Evolutionary conservation across 2,113 vertebrate genomes (phyloP), one percentile per base, ranked within the genome.

Genomic region (Anoplopoma fimbria): DNA sequence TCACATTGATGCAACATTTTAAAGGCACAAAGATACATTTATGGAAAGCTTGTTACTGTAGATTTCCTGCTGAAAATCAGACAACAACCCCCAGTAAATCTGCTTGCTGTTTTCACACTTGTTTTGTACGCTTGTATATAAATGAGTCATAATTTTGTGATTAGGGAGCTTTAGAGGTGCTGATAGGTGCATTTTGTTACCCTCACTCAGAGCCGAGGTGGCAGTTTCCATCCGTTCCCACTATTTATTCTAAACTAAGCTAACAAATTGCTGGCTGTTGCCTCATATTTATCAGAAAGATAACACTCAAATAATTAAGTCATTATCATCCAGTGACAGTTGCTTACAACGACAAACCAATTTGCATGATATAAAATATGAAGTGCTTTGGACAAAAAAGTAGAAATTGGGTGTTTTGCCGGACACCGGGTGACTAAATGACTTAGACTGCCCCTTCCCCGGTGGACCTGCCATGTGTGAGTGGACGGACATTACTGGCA

Each of bases 401-500:
- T 64, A 6, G n/a, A 45, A 77, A 47, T 4, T 25, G 6, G 25
- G 36, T 78, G n/a, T 45, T 72, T 83, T 65, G 33, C 47, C 70
- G 71, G 19, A 77, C 38, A 82, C 45, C 69, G 86, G 79, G 68
- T 83, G 84, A 87, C 65, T 72, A 42, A 73, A 57, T 58, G 81
- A 78, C 70, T 60, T 40, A 10, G 38, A n/a, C n/a, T 72, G 51
- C 51, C 70, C 68, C 65, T 60, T 7, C 63, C 61, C 73, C 81
- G 74, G 75, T 23, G 58, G 64, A 49, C 62, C 76, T 25, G 61
- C 81, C 80, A 77, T 78, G 69, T 86, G 49, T 47, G 47, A 79
- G 77, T 62, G 65, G 83, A 81, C 47, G 29, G 70, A 88, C 86
- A 90, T 90, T 84, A 70, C 79, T 90, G 81, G 68, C 89, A 93